These are phyloP conservation scores for Pristionchus entomophagus DNA, from an alignment of 2,888 invertebrate species.

Conservation along the genomic window DNA sequence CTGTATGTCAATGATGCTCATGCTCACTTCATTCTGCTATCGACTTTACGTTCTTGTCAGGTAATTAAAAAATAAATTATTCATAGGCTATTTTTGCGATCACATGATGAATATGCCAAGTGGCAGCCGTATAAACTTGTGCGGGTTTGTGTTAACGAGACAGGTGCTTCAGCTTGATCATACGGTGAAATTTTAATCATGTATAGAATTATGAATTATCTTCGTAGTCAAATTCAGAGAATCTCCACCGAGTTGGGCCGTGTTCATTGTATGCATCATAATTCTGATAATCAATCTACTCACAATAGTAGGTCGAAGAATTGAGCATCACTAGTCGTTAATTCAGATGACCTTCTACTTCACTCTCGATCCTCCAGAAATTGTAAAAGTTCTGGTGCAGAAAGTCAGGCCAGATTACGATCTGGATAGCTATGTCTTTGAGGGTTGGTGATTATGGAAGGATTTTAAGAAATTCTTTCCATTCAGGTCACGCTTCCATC, in stretches of 20 bases:
- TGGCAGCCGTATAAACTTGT: neutral
- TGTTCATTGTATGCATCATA: neutral
- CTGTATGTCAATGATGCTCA: conserved; percentile 24
- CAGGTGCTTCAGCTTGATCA: neutral
- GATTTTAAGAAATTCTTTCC: too few relatives aligned
- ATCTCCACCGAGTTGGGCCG: neutral
- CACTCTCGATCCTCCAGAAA: neutral
- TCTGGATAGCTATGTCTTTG: conserved; percentile 7
- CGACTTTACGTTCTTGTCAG: conserved; percentile 1
- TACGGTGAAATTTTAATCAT: too few relatives aligned
- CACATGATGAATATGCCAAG: too few relatives aligned
- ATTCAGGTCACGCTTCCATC: neutral
- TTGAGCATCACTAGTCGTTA: neutral
- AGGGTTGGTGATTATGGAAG: neutral
- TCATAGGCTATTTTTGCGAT: too few relatives aligned
- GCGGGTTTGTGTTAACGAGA: neutral
- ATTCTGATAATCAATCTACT: neutral
- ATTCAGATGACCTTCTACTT: conserved; percentile 12
- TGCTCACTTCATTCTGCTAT: neutral
- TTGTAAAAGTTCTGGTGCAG: neutral
- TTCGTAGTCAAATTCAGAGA: too few relatives aligned
- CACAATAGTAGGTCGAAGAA: neutral
- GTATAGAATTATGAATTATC: too few relatives aligned
- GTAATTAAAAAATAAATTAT: too few relatives aligned
- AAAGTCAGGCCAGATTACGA: conserved; percentile 17